Conservation (phyloP, 2,113 vertebrate species). For the Turnix velox region DNA sequence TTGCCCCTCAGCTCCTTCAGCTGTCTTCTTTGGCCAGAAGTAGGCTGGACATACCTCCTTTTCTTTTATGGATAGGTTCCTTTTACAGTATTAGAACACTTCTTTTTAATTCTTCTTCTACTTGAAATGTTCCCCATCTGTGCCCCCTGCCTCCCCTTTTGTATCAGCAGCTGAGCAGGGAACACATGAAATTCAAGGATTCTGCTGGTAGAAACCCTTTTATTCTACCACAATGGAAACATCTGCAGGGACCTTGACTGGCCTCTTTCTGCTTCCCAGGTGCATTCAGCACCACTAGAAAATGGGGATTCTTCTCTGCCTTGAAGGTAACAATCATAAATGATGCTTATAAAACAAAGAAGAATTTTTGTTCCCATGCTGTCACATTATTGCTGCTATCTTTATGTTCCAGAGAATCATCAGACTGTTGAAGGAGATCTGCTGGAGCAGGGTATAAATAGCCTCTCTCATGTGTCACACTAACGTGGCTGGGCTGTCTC, state of each 20-base stretch:
- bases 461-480: not conserved
- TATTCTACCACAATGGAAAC: not conserved
- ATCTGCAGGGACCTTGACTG: not conserved
- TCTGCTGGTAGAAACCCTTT: not conserved
- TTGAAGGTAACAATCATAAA: slow-evolving; percentile 6
- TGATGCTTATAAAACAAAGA: not conserved
- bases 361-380: not conserved
- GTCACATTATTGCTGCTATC: not conserved
- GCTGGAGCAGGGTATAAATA: not conserved
- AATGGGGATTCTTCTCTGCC: not conserved
- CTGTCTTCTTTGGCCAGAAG: not conserved
- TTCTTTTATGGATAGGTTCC: not conserved
- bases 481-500: not conserved
- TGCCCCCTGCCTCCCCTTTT: not conserved
- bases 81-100: not conserved
- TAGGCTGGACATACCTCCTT: not conserved
- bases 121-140: not conserved
- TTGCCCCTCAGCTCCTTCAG: not conserved
- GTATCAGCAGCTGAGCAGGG: not conserved
- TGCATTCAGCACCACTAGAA: not conserved
- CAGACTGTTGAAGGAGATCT: not conserved
- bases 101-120: not conserved
- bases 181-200: not conserved
- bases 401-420: not conserved
- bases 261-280: not conserved